A percentile compares a stretch with the other conserved stretches of the same genome.
phyloP scores from a whole-genome alignment of 2,113 vertebrate species.

The Paracanthobrama guichenoti region DNA sequence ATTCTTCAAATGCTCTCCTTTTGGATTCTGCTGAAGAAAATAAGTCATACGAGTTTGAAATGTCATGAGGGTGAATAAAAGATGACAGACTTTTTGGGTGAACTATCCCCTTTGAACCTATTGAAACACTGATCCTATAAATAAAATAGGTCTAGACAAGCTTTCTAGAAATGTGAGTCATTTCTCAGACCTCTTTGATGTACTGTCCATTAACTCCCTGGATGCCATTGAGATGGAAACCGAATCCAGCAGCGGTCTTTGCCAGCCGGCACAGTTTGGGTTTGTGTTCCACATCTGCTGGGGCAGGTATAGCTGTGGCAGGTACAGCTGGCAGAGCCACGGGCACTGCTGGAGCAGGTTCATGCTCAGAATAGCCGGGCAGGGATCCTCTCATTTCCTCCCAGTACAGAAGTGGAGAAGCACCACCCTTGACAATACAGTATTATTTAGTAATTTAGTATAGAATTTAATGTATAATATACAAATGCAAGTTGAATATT shows the following conservation, averaged over 20 bases:
- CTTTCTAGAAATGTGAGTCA: background rate
- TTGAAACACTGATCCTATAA: background rate
- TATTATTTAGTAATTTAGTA: background rate
- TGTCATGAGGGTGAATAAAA: background rate
- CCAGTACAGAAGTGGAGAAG: constrained; percentile 83
- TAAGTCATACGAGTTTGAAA: background rate
- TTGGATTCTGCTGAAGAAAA: background rate
- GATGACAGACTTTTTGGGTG: background rate
- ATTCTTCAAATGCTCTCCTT: background rate
- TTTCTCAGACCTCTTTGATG: constrained; percentile 79
- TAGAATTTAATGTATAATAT: background rate
- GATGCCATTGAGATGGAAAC: constrained; percentile 88
- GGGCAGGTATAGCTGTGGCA: background rate
- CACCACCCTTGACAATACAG: constrained; percentile 74
- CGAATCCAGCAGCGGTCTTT: constrained; percentile 81
- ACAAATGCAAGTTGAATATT: too few relatives aligned
- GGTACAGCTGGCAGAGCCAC: background rate
- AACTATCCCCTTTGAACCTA: background rate
- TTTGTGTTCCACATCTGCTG: constrained; percentile 67
- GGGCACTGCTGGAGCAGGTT: background rate
- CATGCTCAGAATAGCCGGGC: constrained; percentile 64
- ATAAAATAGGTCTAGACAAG: background rate
- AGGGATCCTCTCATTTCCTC: constrained; percentile 68
- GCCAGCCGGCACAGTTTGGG: constrained; percentile 86
- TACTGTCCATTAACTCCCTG: constrained; percentile 79